Evolutionary conservation across 2,797 vertebrate genomes (phyloP).

Genomic region (Cynopterus sphinx): DNA sequence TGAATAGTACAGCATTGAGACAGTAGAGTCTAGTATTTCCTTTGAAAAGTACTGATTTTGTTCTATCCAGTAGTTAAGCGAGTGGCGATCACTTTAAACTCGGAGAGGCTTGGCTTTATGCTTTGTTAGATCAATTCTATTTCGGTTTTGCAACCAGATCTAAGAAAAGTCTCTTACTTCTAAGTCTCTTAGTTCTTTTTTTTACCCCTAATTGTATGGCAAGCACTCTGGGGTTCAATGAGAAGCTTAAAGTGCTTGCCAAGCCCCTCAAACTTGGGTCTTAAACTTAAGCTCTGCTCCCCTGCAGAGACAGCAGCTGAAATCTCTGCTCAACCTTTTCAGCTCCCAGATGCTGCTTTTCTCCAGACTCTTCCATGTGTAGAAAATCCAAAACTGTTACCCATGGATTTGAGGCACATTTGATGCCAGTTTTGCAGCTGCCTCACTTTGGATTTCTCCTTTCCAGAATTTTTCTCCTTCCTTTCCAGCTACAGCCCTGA

Average conservation of each 20-base stretch:
- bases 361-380: neutral
- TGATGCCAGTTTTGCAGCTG: neutral
- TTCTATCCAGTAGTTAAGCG: neutral
- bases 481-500: neutral
- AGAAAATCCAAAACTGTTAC: neutral
- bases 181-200: neutral
- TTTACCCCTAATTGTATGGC: neutral
- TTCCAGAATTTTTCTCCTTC: neutral
- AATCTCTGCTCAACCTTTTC: neutral
- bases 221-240: neutral
- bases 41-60: neutral
- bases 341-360: neutral
- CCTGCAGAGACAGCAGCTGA: neutral
- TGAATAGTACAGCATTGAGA: neutral
- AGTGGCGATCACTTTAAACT: neutral
- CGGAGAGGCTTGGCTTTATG: neutral
- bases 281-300: neutral
- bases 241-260: neutral
- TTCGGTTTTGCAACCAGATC: neutral
- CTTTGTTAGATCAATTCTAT: neutral
- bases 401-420: neutral
- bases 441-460: neutral
- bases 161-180: neutral
- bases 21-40: neutral
- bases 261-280: neutral